Conservation (phyloP, 2,113 vertebrate species). For the Paramisgurnus dabryanus region DNA sequence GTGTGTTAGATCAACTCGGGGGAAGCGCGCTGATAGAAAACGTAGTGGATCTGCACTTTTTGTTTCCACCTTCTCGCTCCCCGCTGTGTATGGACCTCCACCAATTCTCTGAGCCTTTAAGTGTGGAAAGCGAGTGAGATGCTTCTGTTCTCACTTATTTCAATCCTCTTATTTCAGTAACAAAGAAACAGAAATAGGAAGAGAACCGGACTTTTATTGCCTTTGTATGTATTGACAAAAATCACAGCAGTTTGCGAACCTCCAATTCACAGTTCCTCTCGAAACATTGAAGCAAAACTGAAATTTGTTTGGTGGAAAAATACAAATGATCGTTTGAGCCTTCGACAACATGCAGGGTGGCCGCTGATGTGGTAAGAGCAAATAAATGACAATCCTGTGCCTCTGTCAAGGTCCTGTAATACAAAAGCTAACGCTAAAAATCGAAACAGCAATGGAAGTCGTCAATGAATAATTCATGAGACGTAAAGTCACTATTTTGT, state of each 20-base stretch:
- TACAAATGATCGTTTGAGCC: constrained; percentile 32
- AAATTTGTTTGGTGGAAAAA: constrained; percentile 4
- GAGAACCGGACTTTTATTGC: constrained; percentile 6
- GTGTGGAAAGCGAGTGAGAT: constrained; percentile 59
- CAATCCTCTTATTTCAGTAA: constrained; percentile 59
- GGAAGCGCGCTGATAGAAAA: constrained; percentile 45
- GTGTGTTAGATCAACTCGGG: constrained; percentile 33
- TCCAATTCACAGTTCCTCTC: neutral
- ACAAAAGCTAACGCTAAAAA: constrained; percentile 32
- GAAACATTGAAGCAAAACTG: constrained; percentile 17
- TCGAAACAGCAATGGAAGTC: neutral
- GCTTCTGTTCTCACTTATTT: constrained; percentile 49
- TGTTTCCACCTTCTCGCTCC: constrained; percentile 41
- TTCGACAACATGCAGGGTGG: neutral
- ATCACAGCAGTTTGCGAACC: neutral
- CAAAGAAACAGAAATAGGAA: constrained; percentile 64
- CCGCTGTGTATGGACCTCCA: constrained; percentile 42
- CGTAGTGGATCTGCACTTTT: constrained; percentile 62
- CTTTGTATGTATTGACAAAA: neutral
- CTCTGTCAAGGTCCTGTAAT: constrained; percentile 11
- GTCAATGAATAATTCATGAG: constrained; percentile 37
- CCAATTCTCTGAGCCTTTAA: constrained; percentile 58
- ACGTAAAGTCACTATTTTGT: constrained; percentile 31
- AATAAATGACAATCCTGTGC: constrained; percentile 38
- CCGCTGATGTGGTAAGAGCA: constrained; percentile 21